These are phyloP conservation scores for Ochotona curzoniae DNA, from an alignment of 2,113 vertebrate genomes.

Conservation along the genomic window DNA sequence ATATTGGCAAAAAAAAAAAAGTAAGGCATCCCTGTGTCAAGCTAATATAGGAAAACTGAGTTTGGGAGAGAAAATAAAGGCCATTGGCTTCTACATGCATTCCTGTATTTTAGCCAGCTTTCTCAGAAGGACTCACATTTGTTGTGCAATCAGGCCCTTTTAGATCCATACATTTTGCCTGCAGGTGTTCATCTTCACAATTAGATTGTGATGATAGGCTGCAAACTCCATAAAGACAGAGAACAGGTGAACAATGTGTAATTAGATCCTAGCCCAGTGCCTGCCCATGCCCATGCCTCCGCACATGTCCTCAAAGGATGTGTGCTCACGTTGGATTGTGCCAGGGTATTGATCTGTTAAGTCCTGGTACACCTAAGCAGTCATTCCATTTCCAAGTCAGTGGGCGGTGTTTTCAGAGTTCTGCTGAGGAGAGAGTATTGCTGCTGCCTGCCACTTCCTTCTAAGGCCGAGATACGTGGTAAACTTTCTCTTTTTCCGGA, in stretches of 20 bases:
- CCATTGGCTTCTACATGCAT: background rate
- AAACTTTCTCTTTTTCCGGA: conserved; percentile 24
- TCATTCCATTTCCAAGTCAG: conserved; percentile 1
- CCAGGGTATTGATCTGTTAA: background rate
- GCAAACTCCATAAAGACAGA: background rate
- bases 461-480: background rate
- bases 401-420: background rate
- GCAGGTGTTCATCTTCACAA: background rate
- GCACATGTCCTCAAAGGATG: background rate
- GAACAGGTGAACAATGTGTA: conserved; percentile 30
- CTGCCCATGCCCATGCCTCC: background rate
- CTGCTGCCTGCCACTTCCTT: background rate
- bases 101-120: background rate
- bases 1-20: background rate
- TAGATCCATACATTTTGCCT: background rate
- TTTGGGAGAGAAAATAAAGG: background rate
- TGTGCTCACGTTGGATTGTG: background rate
- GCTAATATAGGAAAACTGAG: background rate
- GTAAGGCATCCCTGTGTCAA: background rate
- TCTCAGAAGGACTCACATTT: background rate
- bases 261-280: background rate
- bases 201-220: conserved; percentile 36
- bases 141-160: background rate
- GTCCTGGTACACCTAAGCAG: background rate
- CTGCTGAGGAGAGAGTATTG: background rate